Evolutionary conservation across 1,140 invertebrate genomes (phyloP), one percentile per base, ranked within the genome.

Genomic region (Hypsibius dujardini): DNA sequence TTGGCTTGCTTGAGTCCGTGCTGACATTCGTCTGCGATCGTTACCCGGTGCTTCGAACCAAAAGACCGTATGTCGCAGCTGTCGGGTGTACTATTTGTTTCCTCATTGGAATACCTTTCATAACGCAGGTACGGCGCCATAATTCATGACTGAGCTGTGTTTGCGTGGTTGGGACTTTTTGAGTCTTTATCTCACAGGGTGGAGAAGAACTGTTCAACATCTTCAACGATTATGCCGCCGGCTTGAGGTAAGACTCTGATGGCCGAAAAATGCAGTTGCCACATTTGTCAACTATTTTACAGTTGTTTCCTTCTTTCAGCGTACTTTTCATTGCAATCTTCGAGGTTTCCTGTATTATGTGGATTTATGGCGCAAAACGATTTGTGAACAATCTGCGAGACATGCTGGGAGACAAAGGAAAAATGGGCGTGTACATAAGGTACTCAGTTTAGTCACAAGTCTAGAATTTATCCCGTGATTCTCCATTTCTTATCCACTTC

Each of bases 301-400:
- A 28, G 28, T 28, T 28, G 28, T 28, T 28, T 28, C 28, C 28
- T 28, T 59, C 69, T 28, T 62, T 70, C 47, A 69, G 71, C n/a
- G 59, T 73, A 1, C 60, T 74, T 2, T 46, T 74, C 70, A 72
- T 73, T 28, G 74, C 70, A 28, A 46, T 74, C 12, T 71, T 73
- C 69, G 74, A 74, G 46, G 40, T 74, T 12, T n/a, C 71, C 45
- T 47, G 40, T 56, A 46, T 74, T 2, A 56, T 40, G 14, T 74
- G 70, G 69, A 59, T 75, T 14, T 74, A 74, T 50, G 50, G 50
- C 7, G 7, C n/a, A 56, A 56, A 56, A 56, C 50, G 50, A 56
- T 56, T 56, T n/a, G n/a, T 56, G 7, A 12, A 7, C 7, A n/a
- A 56, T 56, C n/a, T 56, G 50, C 7, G 0, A n/a, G 0, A 56